Base-by-base conservation (phyloP, 2,888 invertebrate species). In the Limnephilus lunatus region DNA sequence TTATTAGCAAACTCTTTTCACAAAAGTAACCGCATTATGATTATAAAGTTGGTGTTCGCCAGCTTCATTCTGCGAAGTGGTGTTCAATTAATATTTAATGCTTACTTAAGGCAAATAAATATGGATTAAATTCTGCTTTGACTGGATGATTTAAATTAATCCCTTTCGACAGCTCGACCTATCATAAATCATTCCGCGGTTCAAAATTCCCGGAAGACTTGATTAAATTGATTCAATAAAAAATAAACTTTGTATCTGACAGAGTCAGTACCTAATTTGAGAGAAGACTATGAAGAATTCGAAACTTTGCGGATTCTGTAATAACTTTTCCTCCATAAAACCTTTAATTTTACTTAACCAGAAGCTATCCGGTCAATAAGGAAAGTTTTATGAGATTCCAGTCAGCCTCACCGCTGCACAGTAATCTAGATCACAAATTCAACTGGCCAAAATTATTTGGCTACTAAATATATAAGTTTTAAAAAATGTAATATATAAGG, bases 281-380 rank as follows among this genome's bases (percentile, higher is more conserved):
- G 89, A 44, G 89, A 19, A 81, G 30, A 89, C 81, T 30, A 35
- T 44, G 15, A 89, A 82, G 39, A 81, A 81, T 89, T 89, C 15
- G 25, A 82, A 82, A 82, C 39, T 90, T 82, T 90, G 31, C 30
- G 48, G 86, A 91, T 82, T 86, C 80, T 35, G 80, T 86, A 86
- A 48, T 85, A 87, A 80, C 82, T 80, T 30, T 86, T 44, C 88
- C 35, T 81, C 53, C 32, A 44, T 35, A 82, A 86, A 91, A 88
- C 44, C 88, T 88, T 91, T 88, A 91, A 91, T 91, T 91, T 88
- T 88, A 48, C 68, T 86, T 31, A 81, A 82, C 44, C 91, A 81
- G 35, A 91, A 91, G 80, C 82, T 91, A 81, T 87, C 53, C 53
- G 87, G 88, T 88, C 81, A 88, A 82, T 88, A 88, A 82, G 82